Conservation (phyloP, 2,113 vertebrate species). For the Podiceps cristatus region DNA sequence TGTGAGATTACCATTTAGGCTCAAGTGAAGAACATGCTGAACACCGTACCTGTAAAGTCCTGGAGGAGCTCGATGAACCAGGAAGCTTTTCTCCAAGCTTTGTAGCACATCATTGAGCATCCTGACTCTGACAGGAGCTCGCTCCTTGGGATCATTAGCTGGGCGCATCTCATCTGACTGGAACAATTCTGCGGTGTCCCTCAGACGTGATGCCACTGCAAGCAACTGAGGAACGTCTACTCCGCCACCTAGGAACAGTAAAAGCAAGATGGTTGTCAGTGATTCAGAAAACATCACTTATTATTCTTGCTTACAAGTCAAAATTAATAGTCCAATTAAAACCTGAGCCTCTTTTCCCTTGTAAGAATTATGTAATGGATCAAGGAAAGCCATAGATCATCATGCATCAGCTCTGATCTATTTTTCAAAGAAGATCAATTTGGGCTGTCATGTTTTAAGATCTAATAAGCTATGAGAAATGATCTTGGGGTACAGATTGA, state of each 20-base stretch:
- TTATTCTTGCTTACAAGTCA: not conserved
- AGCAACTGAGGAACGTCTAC: constrained; percentile 69
- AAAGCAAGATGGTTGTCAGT: not conserved
- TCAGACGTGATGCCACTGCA: constrained; percentile 75
- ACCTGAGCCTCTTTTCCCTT: not conserved
- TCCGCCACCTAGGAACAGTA: constrained; percentile 73
- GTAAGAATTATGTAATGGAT: not conserved
- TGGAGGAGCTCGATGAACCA: constrained; percentile 79
- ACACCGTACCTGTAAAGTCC: constrained; percentile 88
- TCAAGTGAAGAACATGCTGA: not conserved
- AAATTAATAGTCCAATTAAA: constrained; percentile 39
- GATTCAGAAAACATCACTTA: not conserved
- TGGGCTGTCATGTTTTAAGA: not conserved
- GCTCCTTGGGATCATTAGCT: constrained; percentile 91
- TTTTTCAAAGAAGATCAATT: not conserved
- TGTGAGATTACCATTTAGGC: rapidly evolving
- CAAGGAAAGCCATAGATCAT: not conserved
- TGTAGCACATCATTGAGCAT: constrained; percentile 95
- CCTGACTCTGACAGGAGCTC: constrained; percentile 84
- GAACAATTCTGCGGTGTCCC: constrained; percentile 87
- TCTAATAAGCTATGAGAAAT: not conserved
- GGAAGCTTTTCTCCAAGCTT: constrained; percentile 90
- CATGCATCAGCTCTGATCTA: not conserved
- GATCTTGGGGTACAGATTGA: not conserved
- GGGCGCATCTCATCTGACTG: constrained; percentile 95